Percentiles rank a stretch among this genome's conserved stretches.
Conservation (phyloP, 2,888 invertebrate genomes). For the Macroteleia sp. region DNA sequence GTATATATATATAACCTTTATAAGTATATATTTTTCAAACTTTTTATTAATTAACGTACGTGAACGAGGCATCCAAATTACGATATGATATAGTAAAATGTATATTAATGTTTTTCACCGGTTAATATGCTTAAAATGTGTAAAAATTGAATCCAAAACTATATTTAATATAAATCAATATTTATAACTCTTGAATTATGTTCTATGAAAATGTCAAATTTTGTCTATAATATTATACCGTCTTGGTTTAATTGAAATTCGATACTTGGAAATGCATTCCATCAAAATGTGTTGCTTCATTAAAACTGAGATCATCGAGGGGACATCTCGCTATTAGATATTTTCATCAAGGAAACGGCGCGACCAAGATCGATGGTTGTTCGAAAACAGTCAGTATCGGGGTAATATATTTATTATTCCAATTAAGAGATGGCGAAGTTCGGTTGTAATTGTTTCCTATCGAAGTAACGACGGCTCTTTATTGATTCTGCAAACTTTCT, state of each 20-base stretch:
- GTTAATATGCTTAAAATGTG: too few species aligned
- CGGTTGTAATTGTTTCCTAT: slow-evolving; percentile 33
- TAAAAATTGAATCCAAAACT: too few species aligned
- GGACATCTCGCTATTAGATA: slow-evolving; percentile 23
- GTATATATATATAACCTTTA: too few species aligned
- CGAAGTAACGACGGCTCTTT: slow-evolving; percentile 34
- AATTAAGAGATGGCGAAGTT: slow-evolving; percentile 61
- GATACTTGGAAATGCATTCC: slow-evolving; percentile 16
- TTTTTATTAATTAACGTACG: too few species aligned
- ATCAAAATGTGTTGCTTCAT: slow-evolving; percentile 33
- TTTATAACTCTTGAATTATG: too few species aligned
- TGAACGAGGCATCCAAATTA: too few species aligned
- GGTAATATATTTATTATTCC: slow-evolving; percentile 61
- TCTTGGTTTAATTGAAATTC: slow-evolving; percentile 23
- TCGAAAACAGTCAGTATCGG: slow-evolving; percentile 32
- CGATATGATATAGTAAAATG: too few species aligned
- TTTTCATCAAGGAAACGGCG: slow-evolving; percentile 21
- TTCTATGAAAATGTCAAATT: too few species aligned
- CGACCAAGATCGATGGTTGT: slow-evolving; percentile 29
- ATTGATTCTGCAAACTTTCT: slow-evolving; percentile 52
- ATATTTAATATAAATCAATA: too few species aligned
- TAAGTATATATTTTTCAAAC: too few species aligned
- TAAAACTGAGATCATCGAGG: slow-evolving; percentile 25
- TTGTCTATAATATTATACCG: slow-evolving; percentile 4
- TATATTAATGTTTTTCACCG: too few species aligned